Percentiles rank a stretch among this genome's conserved stretches.
Conservation (phyloP, 1,140 invertebrate species). For the Globodera rostochiensis region DNA sequence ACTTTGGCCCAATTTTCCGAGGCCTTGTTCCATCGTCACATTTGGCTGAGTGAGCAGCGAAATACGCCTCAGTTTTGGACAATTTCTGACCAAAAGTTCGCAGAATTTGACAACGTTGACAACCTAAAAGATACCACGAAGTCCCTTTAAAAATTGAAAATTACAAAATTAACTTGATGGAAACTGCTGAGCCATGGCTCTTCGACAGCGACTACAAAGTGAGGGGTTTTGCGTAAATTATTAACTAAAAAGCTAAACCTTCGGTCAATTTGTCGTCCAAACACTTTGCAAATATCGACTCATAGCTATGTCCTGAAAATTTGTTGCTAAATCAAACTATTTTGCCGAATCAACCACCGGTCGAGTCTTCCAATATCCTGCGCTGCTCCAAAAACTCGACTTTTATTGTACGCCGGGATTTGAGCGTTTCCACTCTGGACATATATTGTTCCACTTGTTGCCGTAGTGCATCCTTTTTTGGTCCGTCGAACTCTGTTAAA, state of each 20-base stretch:
- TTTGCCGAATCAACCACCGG: neutral
- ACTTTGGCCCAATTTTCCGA: conserved; percentile 23
- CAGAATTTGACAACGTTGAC: conserved; percentile 38
- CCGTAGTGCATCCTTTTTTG: neutral
- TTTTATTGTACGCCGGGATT: neutral
- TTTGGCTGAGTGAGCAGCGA: conserved; percentile 17
- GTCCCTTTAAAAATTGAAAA: too few species aligned
- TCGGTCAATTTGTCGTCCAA: conserved; percentile 21
- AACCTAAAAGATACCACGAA: neutral
- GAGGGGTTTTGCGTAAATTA: too few species aligned
- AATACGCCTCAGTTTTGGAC: conserved; percentile 12
- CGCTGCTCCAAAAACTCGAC: conserved; percentile 21
- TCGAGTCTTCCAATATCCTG: conserved; percentile 32
- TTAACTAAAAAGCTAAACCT: neutral
- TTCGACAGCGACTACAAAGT: conserved; percentile 28
- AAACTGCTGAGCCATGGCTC: conserved; percentile 33
- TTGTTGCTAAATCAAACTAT: neutral
- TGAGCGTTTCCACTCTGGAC: neutral
- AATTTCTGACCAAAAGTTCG: conserved; percentile 28
- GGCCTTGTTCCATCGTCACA: neutral
- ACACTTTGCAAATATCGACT: conserved; percentile 37
- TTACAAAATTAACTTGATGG: conserved; percentile 18
- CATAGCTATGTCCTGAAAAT: conserved; percentile 25
- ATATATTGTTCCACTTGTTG: neutral
- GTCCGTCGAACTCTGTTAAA: neutral